These are phyloP conservation scores for Peromyscus aztecus DNA, from an alignment of 2,797 vertebrate genomes.

Conservation along the genomic window DNA sequence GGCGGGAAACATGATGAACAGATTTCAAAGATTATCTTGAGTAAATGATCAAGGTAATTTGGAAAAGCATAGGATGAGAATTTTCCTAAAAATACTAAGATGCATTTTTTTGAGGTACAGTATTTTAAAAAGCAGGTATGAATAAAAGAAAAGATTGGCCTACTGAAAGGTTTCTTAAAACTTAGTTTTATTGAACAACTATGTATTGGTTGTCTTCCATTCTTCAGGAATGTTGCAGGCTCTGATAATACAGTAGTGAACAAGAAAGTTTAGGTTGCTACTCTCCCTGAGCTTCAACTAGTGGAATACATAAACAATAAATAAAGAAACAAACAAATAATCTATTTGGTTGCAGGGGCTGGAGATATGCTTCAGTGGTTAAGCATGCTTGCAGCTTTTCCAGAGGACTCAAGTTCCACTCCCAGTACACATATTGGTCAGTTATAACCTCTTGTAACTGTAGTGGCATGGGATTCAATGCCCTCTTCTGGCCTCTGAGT, in stretches of 20 bases:
- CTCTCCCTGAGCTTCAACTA: not conserved
- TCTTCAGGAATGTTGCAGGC: not conserved
- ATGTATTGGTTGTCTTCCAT: not conserved
- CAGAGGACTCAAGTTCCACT: not conserved
- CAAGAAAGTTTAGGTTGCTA: not conserved
- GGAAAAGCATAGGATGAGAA: not conserved
- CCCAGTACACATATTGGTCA: not conserved
- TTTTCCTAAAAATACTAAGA: not conserved
- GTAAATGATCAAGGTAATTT: slow-evolving; percentile 9
- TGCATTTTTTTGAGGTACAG: not conserved
- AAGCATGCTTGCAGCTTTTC: not conserved
- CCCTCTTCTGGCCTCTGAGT: not conserved
- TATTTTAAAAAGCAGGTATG: not conserved
- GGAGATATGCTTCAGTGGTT: not conserved
- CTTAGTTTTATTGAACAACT: not conserved
- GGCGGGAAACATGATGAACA: not conserved
- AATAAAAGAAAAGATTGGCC: not conserved
- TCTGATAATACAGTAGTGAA: not conserved
- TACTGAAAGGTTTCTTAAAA: slow-evolving; percentile 1
- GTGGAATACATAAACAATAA: not conserved
- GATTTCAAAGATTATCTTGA: slow-evolving; percentile 29
- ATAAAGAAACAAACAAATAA: not conserved
- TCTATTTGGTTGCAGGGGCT: not conserved
- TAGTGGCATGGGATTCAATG: not conserved
- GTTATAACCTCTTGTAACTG: not conserved